Conservation (phyloP, 2,113 vertebrate genomes). For the Ammospiza nelsoni region DNA sequence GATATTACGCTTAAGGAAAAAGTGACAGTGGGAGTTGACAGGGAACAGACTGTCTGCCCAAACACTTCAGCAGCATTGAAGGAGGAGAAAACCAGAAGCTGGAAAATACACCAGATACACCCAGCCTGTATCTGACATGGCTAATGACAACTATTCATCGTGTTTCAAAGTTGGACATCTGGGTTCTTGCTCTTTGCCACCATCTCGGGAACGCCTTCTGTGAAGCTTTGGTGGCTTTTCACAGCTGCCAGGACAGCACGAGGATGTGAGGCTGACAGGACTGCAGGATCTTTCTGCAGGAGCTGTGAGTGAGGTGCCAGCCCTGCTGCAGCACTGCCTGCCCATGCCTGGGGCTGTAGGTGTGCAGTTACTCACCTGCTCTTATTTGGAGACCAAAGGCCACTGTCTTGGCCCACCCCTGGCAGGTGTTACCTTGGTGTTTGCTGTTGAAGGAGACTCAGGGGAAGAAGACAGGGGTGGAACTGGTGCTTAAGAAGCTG, state of each 20-base stretch:
- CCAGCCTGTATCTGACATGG: background rate
- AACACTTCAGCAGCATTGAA: background rate
- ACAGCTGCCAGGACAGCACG: background rate
- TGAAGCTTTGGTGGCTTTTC: background rate
- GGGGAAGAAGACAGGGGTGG: background rate
- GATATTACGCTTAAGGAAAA: background rate
- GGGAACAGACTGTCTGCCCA: background rate
- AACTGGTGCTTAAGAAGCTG: background rate
- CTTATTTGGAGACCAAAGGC: background rate
- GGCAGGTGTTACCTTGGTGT: background rate
- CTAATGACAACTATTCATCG: background rate
- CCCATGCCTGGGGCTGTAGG: accelerated
- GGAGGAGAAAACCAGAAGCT: conserved; percentile 11
- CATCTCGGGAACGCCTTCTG: background rate
- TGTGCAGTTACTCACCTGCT: accelerated
- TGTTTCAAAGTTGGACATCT: background rate
- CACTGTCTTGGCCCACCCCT: background rate
- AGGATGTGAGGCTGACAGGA: background rate
- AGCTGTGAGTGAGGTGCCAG: background rate
- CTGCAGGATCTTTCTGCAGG: background rate
- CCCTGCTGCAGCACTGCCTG: background rate
- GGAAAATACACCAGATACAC: background rate
- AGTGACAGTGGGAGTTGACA: background rate
- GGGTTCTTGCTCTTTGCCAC: background rate
- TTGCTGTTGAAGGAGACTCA: background rate